These are phyloP conservation scores for Globia sparganii DNA, from an alignment of 2,888 invertebrate species.

Conservation along the genomic window DNA sequence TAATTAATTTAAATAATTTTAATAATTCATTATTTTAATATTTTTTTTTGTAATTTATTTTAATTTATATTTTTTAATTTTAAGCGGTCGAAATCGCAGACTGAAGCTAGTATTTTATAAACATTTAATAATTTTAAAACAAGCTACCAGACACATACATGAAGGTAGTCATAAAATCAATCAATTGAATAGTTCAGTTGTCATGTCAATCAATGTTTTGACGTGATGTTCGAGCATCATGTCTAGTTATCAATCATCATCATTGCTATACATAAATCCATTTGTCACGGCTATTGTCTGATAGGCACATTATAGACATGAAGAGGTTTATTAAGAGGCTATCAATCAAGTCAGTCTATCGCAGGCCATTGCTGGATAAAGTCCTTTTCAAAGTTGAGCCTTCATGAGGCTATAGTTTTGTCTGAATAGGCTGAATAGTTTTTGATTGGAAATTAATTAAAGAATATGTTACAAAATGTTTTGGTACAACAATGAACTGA, in stretches of 20 bases:
- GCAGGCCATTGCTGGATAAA: neutral
- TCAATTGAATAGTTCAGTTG: slow-evolving; percentile 27
- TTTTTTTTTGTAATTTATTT: too few species aligned
- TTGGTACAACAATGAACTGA: neutral
- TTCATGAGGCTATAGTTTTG: neutral
- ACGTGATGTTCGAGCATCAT: slow-evolving; percentile 27
- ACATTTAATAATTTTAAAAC: neutral
- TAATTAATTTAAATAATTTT: too few species aligned
- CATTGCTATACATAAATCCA: slow-evolving; percentile 45
- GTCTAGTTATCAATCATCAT: slow-evolving; percentile 53
- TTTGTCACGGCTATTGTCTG: slow-evolving; percentile 56
- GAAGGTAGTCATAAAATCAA: slow-evolving; percentile 14
- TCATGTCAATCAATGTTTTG: slow-evolving; percentile 51
- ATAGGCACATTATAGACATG: slow-evolving; percentile 17
- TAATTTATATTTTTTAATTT: too few species aligned
- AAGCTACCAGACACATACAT: neutral
- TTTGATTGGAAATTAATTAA: neutral
- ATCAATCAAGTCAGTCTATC: slow-evolving; percentile 35
- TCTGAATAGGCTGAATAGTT: neutral
- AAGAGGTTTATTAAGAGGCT: slow-evolving; percentile 30
- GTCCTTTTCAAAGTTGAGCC: neutral
- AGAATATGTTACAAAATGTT: slow-evolving; percentile 11
- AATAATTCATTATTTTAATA: too few species aligned
- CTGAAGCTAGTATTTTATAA: neutral
- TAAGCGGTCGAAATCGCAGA: too few species aligned